A percentile compares a stretch with the other conserved stretches of the same genome.
These are phyloP conservation scores for Crenuchus spilurus DNA, from an alignment of 2,797 vertebrate genomes.

Conservation along the genomic window DNA sequence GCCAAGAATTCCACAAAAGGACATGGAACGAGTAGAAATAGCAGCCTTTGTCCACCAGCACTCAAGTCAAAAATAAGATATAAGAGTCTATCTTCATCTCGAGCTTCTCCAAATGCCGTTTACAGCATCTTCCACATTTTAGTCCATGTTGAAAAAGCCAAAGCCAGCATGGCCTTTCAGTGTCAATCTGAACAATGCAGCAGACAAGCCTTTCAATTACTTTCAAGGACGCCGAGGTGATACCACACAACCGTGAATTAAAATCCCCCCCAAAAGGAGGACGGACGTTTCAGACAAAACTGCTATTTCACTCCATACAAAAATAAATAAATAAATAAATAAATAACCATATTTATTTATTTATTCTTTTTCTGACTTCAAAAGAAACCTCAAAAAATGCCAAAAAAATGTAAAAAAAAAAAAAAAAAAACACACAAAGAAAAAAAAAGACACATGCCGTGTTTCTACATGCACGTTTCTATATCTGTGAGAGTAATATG, in stretches of 20 bases:
- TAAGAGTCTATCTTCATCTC: conserved; percentile 7
- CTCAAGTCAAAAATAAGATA: conserved; percentile 50
- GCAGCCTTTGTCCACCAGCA: conserved; percentile 76
- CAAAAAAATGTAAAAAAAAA: conserved; percentile 55
- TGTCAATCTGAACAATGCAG: neutral
- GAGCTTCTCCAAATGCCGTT: neutral
- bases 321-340: conserved; percentile 62
- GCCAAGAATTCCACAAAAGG: conserved; percentile 17
- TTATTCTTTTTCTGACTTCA: conserved; percentile 47
- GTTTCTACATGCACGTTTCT: conserved; percentile 94
- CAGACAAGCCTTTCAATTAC: neutral
- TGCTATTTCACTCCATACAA: conserved; percentile 74
- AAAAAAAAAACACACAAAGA: neutral
- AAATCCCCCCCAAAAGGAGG: too few relatives aligned
- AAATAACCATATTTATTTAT: conserved; percentile 61
- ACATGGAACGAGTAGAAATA: conserved; percentile 65
- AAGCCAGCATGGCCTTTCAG: conserved; percentile 35
- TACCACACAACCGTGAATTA: too few relatives aligned
- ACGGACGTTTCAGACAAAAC: conserved; percentile 65
- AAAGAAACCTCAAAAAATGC: conserved; percentile 51
- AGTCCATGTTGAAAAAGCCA: conserved; percentile 9
- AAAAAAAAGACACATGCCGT: conserved; percentile 40
- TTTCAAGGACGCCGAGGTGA: neutral
- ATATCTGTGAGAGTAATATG: conserved; percentile 94
- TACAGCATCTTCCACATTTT: neutral